Percentiles rank a stretch among this genome's conserved stretches.
Evolutionary conservation across 2,797 vertebrate species (phyloP).

Genomic region (Danio kyathit): DNA sequence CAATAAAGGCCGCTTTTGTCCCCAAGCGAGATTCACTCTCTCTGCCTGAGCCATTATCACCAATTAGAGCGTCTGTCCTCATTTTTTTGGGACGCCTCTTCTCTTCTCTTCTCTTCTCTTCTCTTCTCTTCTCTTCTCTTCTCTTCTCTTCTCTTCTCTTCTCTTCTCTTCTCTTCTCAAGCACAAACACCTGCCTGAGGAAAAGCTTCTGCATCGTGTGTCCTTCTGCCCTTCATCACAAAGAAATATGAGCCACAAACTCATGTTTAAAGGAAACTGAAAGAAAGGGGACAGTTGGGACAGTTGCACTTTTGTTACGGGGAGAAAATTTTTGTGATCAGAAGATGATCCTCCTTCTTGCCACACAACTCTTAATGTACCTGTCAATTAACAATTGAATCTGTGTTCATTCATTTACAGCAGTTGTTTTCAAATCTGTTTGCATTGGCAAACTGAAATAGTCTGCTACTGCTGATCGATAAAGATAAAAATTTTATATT

Average conservation of each 20-base stretch:
- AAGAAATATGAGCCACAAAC: conserved; percentile 40
- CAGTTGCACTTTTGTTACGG: not conserved
- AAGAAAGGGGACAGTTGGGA: not conserved
- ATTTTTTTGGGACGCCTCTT: conserved; percentile 40
- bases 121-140: not conserved
- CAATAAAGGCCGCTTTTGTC: conserved; percentile 48
- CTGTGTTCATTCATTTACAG: no score
- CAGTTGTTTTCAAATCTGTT: no score
- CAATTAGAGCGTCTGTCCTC: conserved; percentile 53
- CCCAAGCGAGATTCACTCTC: conserved; percentile 47
- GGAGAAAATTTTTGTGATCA: not conserved
- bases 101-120: conserved; percentile 12
- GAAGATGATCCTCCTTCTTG: no score
- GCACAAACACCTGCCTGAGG: conserved; percentile 29
- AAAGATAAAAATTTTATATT: no score
- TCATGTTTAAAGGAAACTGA: conserved; percentile 37
- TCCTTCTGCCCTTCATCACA: conserved; percentile 34
- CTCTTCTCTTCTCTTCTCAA: not conserved
- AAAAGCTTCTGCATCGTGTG: conserved; percentile 13
- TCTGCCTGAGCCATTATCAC: conserved; percentile 59
- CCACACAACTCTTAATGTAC: no score
- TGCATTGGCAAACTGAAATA: no score
- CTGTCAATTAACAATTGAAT: no score
- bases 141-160: conserved; percentile 13
- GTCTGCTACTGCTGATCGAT: no score